Evolutionary conservation across 2,113 vertebrate species (phyloP).

Genomic region (mouse (Mus musculus)): DNA sequence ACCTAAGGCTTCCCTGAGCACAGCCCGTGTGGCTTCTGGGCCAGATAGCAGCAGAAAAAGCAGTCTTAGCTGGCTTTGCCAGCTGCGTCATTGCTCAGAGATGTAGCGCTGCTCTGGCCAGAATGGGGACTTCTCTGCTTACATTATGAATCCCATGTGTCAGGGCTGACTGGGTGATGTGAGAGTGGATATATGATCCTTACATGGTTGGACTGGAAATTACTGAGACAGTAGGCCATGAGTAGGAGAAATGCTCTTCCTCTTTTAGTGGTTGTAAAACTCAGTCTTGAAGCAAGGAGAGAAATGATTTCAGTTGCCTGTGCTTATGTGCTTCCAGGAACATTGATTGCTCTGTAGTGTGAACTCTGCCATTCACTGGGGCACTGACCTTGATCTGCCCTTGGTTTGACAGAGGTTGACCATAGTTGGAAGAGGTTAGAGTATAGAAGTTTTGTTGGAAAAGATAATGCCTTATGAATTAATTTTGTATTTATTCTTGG

Average conservation of each 20-base stretch:
- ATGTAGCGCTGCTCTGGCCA: conserved; percentile 26
- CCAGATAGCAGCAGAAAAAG: conserved; percentile 9
- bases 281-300: neutral
- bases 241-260: neutral
- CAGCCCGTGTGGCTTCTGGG: neutral
- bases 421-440: neutral
- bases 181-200: neutral
- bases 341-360: neutral
- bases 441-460: conserved; percentile 7
- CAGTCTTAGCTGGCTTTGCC: neutral
- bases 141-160: neutral
- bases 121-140: conserved; percentile 3
- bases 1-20: neutral
- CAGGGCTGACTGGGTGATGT: neutral
- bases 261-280: neutral
- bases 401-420: neutral
- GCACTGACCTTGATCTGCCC: conserved; percentile 1
- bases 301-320: conserved; percentile 16
- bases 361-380: neutral
- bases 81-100: neutral
- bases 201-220: neutral
- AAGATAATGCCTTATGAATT: conserved; percentile 21
- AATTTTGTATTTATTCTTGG: conserved; percentile 3
- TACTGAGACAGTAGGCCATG: neutral
- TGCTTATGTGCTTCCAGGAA: neutral